Conservation (phyloP, 2,113 vertebrate genomes). For the Eptesicus fuscus region DNA sequence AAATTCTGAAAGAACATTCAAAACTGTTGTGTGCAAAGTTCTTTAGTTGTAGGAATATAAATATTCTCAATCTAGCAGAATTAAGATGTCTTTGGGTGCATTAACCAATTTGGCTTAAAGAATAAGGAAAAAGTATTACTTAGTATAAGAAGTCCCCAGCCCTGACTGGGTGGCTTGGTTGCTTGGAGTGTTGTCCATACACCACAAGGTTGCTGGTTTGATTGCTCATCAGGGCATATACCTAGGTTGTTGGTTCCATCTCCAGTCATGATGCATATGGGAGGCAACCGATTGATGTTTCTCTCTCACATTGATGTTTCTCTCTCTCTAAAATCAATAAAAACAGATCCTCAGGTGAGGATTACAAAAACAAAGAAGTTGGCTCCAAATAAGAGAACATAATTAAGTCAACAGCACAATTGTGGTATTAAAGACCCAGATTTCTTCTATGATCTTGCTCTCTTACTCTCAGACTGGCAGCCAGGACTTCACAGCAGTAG, state of each 20-base stretch:
- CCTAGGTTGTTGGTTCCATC: background rate
- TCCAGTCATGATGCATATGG: background rate
- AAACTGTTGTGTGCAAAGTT: background rate
- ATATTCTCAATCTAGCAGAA: background rate
- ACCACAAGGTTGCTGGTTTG: background rate
- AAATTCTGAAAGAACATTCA: background rate
- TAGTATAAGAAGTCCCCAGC: background rate
- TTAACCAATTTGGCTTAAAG: background rate
- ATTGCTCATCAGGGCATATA: background rate
- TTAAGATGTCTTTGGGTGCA: background rate
- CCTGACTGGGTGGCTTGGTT: background rate
- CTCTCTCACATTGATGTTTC: too few relatives aligned
- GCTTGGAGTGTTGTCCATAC: background rate
- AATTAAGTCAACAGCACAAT: accelerated
- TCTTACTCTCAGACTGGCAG: too few relatives aligned
- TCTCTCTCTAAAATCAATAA: too few relatives aligned
- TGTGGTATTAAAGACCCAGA: accelerated
- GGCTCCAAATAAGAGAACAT: accelerated
- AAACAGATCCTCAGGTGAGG: too few relatives aligned
- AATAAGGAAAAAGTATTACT: background rate
- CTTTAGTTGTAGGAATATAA: background rate
- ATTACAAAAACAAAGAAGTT: background rate
- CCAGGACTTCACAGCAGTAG: background rate
- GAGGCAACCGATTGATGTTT: background rate
- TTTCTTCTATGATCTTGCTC: background rate